Evolutionary conservation across 2,113 vertebrate genomes (phyloP).

Genomic region (Mustela lutreola): DNA sequence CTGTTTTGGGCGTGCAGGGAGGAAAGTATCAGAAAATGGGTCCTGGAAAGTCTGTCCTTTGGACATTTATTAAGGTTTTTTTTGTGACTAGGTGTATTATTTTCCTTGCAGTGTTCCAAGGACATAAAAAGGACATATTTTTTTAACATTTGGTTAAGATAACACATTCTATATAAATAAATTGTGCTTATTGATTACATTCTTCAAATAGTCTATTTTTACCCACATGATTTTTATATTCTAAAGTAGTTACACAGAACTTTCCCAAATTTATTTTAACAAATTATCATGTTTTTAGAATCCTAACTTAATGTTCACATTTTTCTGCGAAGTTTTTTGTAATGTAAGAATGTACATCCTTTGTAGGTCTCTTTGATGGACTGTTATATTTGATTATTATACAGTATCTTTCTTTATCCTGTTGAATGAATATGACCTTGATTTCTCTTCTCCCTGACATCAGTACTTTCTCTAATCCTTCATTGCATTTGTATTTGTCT

Average conservation of each 20-base stretch:
- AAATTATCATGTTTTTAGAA: not conserved
- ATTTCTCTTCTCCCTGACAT: not conserved
- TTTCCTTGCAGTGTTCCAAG: not conserved
- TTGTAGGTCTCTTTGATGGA: not conserved
- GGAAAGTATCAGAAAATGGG: not conserved
- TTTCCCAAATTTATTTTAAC: constrained; percentile 34
- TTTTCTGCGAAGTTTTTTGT: not conserved
- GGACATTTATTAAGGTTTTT: not conserved
- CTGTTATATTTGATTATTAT: not conserved
- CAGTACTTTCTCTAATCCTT: not conserved
- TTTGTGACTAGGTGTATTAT: not conserved
- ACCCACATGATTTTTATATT: not conserved
- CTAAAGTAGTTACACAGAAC: not conserved
- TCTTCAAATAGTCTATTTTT: constrained; percentile 21
- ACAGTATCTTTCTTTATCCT: not conserved
- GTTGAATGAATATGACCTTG: not conserved
- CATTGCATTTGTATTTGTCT: not conserved
- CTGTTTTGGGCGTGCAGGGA: not conserved
- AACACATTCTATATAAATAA: not conserved
- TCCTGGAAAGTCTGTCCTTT: not conserved
- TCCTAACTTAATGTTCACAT: not conserved
- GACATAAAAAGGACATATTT: not conserved
- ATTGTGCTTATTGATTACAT: not conserved
- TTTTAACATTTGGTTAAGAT: constrained; percentile 14
- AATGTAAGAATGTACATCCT: not conserved